Evolutionary conservation across 2,797 vertebrate genomes (phyloP).

Genomic region (Melanitta fusca): DNA sequence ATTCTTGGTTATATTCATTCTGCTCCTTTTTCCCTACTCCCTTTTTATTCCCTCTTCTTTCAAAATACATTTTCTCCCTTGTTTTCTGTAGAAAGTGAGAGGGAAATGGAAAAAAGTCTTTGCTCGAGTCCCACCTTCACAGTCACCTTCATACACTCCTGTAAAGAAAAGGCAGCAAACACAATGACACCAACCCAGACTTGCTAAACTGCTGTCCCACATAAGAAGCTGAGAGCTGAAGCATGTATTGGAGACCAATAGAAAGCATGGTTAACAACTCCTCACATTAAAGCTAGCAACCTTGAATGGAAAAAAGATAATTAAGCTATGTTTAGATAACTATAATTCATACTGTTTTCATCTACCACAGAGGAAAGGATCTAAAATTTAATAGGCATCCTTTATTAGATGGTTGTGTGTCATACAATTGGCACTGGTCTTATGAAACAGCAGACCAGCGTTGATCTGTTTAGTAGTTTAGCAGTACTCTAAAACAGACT

Average conservation of each 20-base stretch:
- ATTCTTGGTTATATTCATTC: neutral
- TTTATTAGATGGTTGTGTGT: neutral
- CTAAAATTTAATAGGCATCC: neutral
- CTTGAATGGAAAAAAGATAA: neutral
- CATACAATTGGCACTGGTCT: neutral
- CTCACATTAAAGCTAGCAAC: neutral
- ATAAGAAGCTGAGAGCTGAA: neutral
- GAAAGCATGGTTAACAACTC: neutral
- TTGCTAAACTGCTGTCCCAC: neutral
- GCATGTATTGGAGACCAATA: neutral
- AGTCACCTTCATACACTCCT: neutral
- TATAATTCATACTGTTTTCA: neutral
- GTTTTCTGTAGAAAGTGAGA: neutral
- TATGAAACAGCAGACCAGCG: neutral
- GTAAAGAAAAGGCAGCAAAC: conserved; percentile 1
- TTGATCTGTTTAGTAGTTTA: neutral
- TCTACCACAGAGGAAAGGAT: neutral
- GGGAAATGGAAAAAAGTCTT: neutral
- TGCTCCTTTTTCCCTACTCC: neutral
- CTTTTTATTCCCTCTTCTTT: neutral
- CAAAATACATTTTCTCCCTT: neutral
- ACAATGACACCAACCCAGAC: neutral
- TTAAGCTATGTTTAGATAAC: neutral
- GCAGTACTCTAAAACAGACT: neutral
- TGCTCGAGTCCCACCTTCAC: neutral